Percentiles rank a stretch among this genome's conserved stretches.
phyloP scores from a whole-genome alignment of 2,888 invertebrate genomes.

The Disparrhopalites patrizii region DNA sequence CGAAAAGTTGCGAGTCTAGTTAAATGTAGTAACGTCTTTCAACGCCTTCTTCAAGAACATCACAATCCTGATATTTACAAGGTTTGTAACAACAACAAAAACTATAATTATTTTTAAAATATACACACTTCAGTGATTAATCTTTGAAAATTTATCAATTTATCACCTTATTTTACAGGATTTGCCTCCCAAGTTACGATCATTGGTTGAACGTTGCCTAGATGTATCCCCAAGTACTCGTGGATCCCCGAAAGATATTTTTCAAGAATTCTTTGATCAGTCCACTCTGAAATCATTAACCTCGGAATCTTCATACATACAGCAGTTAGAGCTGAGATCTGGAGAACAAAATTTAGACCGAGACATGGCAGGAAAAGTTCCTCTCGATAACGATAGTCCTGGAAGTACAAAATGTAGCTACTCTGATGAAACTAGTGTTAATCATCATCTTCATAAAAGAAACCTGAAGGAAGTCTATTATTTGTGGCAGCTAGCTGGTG shows the following conservation, averaged over 20 bases:
- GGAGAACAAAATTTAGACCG: no score
- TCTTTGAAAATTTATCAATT: background rate
- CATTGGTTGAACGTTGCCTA: conserved; percentile 44
- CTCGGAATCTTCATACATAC: no score
- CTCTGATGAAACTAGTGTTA: background rate
- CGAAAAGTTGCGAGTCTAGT: conserved; percentile 67
- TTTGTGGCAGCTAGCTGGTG: conserved; percentile 93
- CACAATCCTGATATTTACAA: conserved; percentile 64
- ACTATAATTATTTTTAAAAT: background rate
- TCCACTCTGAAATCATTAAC: background rate
- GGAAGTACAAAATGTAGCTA: background rate
- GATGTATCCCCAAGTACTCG: conserved; percentile 37
- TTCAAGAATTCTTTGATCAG: conserved; percentile 26
- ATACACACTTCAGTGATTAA: background rate
- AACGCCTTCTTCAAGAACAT: conserved; percentile 74
- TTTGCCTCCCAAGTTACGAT: conserved; percentile 33
- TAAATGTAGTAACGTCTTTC: conserved; percentile 60
- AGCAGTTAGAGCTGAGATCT: no score
- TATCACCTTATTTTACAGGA: conserved; percentile 25
- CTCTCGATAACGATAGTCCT: no score
- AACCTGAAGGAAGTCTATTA: conserved; percentile 81
- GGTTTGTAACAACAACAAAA: conserved; percentile 52
- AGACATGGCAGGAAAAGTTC: no score
- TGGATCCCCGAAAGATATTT: conserved; percentile 40
- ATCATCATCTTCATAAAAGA: conserved; percentile 40